These are phyloP conservation scores for Musca domestica DNA, from an alignment of 1,140 invertebrate genomes.

Conservation along the genomic window DNA sequence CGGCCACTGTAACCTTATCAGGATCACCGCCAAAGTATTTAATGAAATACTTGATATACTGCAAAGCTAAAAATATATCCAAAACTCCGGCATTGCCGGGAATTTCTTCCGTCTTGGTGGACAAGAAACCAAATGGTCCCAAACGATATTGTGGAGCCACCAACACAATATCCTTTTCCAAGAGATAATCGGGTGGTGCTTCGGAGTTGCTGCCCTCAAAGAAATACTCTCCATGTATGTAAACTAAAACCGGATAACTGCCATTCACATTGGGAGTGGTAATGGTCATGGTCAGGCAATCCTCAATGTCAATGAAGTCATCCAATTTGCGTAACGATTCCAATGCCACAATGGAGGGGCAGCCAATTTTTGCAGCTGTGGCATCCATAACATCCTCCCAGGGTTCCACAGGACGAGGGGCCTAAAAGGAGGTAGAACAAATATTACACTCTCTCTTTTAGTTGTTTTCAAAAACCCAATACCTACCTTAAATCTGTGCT, in stretches of 20 bases:
- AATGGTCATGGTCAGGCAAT: constrained; percentile 47
- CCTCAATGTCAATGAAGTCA: constrained; percentile 46
- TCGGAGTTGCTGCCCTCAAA: constrained; percentile 56
- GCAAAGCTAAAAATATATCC: constrained; percentile 63
- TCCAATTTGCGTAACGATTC: constrained; percentile 41
- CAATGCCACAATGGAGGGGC: constrained; percentile 54
- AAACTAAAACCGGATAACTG: constrained; percentile 44
- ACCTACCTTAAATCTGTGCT: constrained; percentile 48
- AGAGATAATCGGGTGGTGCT: constrained; percentile 70
- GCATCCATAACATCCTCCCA: constrained; percentile 62
- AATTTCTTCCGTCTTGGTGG: constrained; percentile 57
- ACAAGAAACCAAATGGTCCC: constrained; percentile 60
- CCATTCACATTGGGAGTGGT: constrained; percentile 44
- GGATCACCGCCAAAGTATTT: constrained; percentile 66
- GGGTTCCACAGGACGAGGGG: constrained; percentile 57
- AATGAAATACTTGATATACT: constrained; percentile 66
- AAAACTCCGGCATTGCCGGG: constrained; percentile 70
- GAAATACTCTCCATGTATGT: constrained; percentile 51
- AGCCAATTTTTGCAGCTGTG: constrained; percentile 57
- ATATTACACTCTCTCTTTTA: neutral
- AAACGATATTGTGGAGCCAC: constrained; percentile 80
- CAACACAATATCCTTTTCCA: constrained; percentile 73
- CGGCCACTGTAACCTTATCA: constrained; percentile 60
- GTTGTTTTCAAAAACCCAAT: neutral
- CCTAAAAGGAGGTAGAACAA: constrained; percentile 53